Percentiles rank a stretch among this genome's conserved stretches.
Conservation (phyloP, 92 coral and sea anemone species). For the Metridium senile region DNA sequence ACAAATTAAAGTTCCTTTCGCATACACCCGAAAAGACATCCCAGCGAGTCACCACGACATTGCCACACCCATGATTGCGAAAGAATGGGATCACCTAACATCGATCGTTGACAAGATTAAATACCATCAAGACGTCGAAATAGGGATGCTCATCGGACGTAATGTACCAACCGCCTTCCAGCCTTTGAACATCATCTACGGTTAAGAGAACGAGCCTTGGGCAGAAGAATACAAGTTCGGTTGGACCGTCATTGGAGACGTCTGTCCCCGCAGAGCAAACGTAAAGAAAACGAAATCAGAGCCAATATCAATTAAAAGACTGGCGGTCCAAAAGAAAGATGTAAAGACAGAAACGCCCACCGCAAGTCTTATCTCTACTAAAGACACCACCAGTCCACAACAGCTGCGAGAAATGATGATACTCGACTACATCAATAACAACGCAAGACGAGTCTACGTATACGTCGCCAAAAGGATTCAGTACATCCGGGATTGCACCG, state of each 20-base stretch:
- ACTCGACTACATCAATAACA: neutral
- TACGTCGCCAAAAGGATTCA: too few relatives aligned
- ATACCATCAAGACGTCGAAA: constrained; percentile 30
- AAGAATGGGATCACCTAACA: constrained; percentile 43
- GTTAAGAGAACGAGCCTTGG: constrained; percentile 67
- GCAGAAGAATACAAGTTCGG: constrained; percentile 73
- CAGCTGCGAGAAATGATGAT: neutral
- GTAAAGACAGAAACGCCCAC: neutral
- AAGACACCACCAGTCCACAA: neutral
- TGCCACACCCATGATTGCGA: constrained; percentile 32
- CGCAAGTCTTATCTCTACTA: neutral
- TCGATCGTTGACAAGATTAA: constrained; percentile 23
- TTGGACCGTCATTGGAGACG: constrained; percentile 56
- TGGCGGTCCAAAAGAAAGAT: neutral
- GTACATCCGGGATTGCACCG: too few relatives aligned
- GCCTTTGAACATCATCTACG: constrained; percentile 55
- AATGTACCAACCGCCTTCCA: too few relatives aligned
- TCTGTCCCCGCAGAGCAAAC: too few relatives aligned
- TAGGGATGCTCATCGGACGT: constrained; percentile 36
- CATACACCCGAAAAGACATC: constrained; percentile 35
- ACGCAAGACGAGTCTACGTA: too few relatives aligned
- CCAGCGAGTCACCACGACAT: constrained; percentile 49
- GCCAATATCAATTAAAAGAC: too few relatives aligned
- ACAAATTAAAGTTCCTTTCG: constrained; percentile 26
- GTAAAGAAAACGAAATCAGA: too few relatives aligned